Evolutionary conservation across 2,888 invertebrate genomes (phyloP), one percentile per base, ranked within the genome.

Genomic region (Gordius sp.): DNA sequence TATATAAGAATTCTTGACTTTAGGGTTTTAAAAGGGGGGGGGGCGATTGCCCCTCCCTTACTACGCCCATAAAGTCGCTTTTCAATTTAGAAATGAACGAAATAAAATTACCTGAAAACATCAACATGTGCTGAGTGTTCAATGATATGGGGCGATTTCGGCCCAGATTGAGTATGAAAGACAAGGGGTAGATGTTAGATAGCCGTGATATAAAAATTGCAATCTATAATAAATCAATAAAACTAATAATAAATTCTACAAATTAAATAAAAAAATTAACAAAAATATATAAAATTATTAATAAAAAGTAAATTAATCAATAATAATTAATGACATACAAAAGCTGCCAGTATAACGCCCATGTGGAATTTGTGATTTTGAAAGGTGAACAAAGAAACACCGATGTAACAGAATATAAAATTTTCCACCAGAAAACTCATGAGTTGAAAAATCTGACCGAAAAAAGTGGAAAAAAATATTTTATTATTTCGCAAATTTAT

Each of bases 351-450:
- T 60, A 91, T 86, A 68, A 93, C 91, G 64, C 80, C 79, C 25
- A 80, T 78, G 70, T 87, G 82, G 72, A 89, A 93, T 66, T 81
- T 80, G 67, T 87, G 87, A 66, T 84, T 83, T 2, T 84, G 84
- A 68, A 87, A 89, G 0, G 91, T 91, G 69, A 93, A 93, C 81
- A 91, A 87, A 24, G 89, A 87, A 1, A 93, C 91, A 18, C 93
- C 93, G 66, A 93, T 91, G 72, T 93, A 93, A 2, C 83, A 82
- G 73, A 93, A 93, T 65, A 93, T 91, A 71, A 93, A 93, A 71
- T 89, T 91, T 68, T 93, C 93, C 0, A 89, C 84, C 61, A 93
- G 73, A 71, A 93, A 93, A 72, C 89, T 91, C 61, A 91, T 75
- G 64, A 91, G 72, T 68, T 86, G 84, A 71, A 87, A 87, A 64